Evolutionary conservation across 2,113 vertebrate genomes (phyloP), one percentile per base, ranked within the genome.

Genomic region (Elaphurus davidianus): DNA sequence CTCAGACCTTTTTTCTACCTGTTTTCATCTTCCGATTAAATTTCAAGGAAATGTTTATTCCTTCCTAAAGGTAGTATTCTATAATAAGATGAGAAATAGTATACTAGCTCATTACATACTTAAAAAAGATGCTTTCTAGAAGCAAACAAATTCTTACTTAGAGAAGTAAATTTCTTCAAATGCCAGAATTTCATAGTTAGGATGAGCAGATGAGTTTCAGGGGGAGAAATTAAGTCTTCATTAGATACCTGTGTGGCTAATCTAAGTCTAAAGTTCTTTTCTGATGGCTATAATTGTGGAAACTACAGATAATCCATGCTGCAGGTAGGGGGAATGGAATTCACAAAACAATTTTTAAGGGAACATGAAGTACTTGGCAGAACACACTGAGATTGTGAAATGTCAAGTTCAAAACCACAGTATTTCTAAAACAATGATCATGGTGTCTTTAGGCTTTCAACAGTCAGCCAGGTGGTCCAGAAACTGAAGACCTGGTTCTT

Each of bases 391-490:
- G n/a, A 28, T 14, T 84, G 17, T 30, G 25, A 43, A 30, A 55
- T 36, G 6, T 47, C 40, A 91, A 15, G 11, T 30, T n/a, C 19
- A 55, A 79, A 92, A 21, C 12, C 19, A 15, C 28, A 36, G 3
- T 23, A 30, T 45, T 82, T 92, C 25, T 59, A 83, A 57, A 14
- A 23, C 45, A 8, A 27, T 1, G 14, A 9, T 55, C 5, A 0
- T 6, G 4, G 23, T 17, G 25, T 90, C 9, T n/a, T 19, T 14
- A 47, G 19, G 23, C 8, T 59, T 62, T 85, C 30, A 2, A 17
- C 40, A 57, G 5, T 15, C 5, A 30, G 60, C 2, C 12, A 13
- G 3, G 10, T 0, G 40, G 55, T 30, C 67, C 15, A 0, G 30
- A 40, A 12, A 76, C 40, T 40, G 3, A 12, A 91, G 52, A 6